phyloP scores from a whole-genome alignment of 2,888 invertebrate genomes.

The Trissolcus japonicus region DNA sequence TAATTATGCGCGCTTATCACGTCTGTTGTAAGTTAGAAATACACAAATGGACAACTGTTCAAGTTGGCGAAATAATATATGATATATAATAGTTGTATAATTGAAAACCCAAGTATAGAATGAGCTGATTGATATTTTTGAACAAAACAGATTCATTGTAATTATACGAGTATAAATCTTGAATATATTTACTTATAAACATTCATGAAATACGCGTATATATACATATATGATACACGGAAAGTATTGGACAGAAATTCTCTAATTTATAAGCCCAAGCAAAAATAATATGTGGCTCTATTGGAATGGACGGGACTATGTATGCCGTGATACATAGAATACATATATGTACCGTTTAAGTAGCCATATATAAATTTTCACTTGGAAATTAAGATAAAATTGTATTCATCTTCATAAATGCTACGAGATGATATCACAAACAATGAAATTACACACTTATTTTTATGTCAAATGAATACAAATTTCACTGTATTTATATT shows the following conservation, averaged over 20 bases:
- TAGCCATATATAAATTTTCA: too few relatives aligned
- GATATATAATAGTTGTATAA: slow-evolving; percentile 27
- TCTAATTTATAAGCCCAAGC: slow-evolving; percentile 28
- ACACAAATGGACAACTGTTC: slow-evolving; percentile 9
- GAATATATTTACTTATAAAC: slow-evolving; percentile 12
- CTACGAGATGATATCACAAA: too few relatives aligned
- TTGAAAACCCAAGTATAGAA: slow-evolving; percentile 17
- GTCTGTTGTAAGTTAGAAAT: slow-evolving; percentile 32
- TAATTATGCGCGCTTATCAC: slow-evolving; percentile 37
- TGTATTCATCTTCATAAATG: too few relatives aligned
- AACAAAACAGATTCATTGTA: slow-evolving; percentile 27
- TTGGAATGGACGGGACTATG: neutral
- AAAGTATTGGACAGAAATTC: slow-evolving; percentile 39
- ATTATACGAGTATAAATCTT: slow-evolving; percentile 16
- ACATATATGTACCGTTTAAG: too few relatives aligned
- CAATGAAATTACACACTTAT: too few relatives aligned
- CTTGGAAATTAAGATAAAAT: too few relatives aligned
- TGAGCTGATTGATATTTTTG: slow-evolving; percentile 40
- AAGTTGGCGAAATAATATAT: slow-evolving; percentile 33
- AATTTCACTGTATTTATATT: too few relatives aligned
- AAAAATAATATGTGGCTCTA: slow-evolving; percentile 7
- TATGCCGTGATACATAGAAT: neutral
- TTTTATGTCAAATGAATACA: too few relatives aligned
- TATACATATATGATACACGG: slow-evolving; percentile 23
- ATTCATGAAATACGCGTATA: neutral